Evolutionary conservation across 2,113 vertebrate genomes (phyloP).

Genomic region (Etheostoma spectabile): DNA sequence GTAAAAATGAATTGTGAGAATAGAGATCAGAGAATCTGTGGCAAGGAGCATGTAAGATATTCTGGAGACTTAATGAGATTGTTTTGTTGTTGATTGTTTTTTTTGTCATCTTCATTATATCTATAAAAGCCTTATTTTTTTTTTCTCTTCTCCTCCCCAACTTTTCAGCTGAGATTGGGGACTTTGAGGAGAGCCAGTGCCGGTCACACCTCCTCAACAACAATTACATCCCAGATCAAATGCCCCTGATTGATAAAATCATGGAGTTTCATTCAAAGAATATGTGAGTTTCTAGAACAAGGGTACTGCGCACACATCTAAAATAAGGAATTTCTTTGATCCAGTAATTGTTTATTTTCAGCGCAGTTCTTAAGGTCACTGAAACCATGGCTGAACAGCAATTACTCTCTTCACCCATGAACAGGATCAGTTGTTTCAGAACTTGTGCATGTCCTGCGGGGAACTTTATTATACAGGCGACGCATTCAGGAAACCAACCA

Average conservation of each 20-base stretch:
- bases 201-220: constrained; percentile 95
- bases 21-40: background rate
- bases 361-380: constrained; percentile 20
- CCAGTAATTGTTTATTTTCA: constrained; percentile 20
- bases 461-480: constrained; percentile 53
- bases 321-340: constrained; percentile 12
- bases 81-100: background rate
- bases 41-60: background rate
- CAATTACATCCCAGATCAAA: constrained; percentile 97
- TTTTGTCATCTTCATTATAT: background rate
- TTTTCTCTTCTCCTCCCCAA: constrained; percentile 28
- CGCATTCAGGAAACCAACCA: constrained; percentile 49
- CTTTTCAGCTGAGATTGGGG: constrained; percentile 94
- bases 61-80: background rate
- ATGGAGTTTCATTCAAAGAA: constrained; percentile 95
- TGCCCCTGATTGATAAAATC: constrained; percentile 95
- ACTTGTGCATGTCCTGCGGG: constrained; percentile 25
- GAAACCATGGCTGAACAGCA: constrained; percentile 11
- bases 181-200: constrained; percentile 95
- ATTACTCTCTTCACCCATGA: constrained; percentile 39
- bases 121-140: background rate
- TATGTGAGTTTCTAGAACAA: constrained; percentile 85
- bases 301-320: background rate
- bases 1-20: background rate
- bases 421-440: constrained; percentile 61